Base-by-base conservation (phyloP, 2,888 invertebrate species). In the Drosophila neotestacea region DNA sequence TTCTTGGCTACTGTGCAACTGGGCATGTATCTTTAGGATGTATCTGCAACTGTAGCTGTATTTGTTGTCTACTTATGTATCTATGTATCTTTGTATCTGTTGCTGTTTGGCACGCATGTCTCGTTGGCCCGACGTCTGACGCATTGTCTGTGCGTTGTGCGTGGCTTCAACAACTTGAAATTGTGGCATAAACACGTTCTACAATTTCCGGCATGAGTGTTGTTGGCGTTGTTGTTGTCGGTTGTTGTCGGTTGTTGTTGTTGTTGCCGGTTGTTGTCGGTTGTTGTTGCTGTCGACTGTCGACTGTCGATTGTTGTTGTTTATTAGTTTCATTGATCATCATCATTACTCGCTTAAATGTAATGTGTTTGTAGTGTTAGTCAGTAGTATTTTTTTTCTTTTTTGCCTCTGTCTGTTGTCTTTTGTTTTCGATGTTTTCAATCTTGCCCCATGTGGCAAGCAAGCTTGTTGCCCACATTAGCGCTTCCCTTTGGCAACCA, bases 161-260 rank as follows among this genome's bases (percentile, higher is more conserved):
- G 88, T 88, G 84, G 84, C 88, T 86, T 39, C 81, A 86, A 86
- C 89, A 85, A 89, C 89, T 84, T 85, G 82, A 80, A 87, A 85
- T 78, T 88, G 85, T 85, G 89, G 89, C 85, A 89, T 80, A 89
- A 86, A 86, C 85, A 86, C 85, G 85, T 86, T 89, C 85, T 85
- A 89, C 88, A 73, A 86, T 86, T 86, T 86, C 85, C 85, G 85
- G 89, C 85, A 86, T 86, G 82, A 87, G 83, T 87, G 82, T 66
- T 75, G 65, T 60, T 67, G 55, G 39, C 66, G 51, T 46, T 54
- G 64, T 47, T 66, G 48, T 34, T 59, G 54, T 52, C 16, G 48
- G 30, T 52, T 28, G 41, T 58, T 66, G 47, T 44, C 42, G 44
- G 42, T 27, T 61, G 56, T 46, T 44, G 70, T 54, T 56, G 54